phyloP scores from a whole-genome alignment of 2,888 invertebrate genomes.

The Phalera bucephala region DNA sequence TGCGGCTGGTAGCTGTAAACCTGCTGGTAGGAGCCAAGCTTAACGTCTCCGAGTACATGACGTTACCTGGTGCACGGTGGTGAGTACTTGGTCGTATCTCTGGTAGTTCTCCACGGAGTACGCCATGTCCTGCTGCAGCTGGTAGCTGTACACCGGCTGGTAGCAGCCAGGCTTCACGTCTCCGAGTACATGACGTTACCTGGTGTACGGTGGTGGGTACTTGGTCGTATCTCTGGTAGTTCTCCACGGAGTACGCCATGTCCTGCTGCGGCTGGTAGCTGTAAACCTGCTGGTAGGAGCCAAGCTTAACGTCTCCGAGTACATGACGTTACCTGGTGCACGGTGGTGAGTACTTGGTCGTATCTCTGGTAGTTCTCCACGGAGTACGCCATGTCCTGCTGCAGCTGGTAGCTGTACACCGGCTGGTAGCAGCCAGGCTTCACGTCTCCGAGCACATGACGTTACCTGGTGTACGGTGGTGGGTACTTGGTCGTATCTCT shows the following conservation, averaged over 20 bases:
- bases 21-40: conserved; percentile 65
- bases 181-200: no score
- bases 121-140: conserved; percentile 42
- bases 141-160: no score
- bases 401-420: no score
- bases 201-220: conserved; percentile 44
- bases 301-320: conserved; percentile 66
- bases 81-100: conserved; percentile 48
- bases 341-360: conserved; percentile 40
- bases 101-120: conserved; percentile 49
- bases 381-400: conserved; percentile 36
- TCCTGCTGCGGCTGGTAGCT: conserved; percentile 48
- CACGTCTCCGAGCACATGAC: no score
- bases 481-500: conserved; percentile 49
- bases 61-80: conserved; percentile 52
- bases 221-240: conserved; percentile 56
- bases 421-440: conserved; percentile 66
- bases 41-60: no score
- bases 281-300: no score
- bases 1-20: no score
- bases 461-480: conserved; percentile 51
- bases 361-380: conserved; percentile 55
- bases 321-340: conserved; percentile 58
- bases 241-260: conserved; percentile 38
- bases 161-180: conserved; percentile 63